phyloP scores from a whole-genome alignment of 2,888 invertebrate genomes.

The Zeuzera pyrina region DNA sequence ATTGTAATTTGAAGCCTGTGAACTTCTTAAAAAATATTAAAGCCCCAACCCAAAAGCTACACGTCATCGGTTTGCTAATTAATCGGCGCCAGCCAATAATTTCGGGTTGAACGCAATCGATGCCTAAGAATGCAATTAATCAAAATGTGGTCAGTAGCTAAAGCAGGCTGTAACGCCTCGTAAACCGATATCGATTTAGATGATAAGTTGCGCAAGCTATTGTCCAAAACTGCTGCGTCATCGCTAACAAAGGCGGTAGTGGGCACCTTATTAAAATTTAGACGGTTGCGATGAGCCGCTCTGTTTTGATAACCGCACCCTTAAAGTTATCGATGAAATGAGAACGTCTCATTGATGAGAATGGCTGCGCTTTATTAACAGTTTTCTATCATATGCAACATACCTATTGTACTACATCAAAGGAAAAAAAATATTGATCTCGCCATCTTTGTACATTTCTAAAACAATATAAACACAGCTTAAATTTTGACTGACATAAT shows the following conservation, averaged over 20 bases:
- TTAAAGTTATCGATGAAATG: conserved; percentile 37
- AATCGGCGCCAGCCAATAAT: conserved; percentile 64
- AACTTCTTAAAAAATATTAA: conserved; percentile 35
- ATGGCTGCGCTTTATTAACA: conserved; percentile 46
- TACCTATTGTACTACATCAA: background rate
- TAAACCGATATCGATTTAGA: conserved; percentile 70
- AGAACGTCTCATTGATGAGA: conserved; percentile 37
- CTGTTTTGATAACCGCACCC: conserved; percentile 67
- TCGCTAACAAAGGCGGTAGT: conserved; percentile 66
- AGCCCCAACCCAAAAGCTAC: conserved; percentile 34
- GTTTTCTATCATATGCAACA: conserved; percentile 18
- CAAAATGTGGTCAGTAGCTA: conserved; percentile 70
- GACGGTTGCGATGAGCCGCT: conserved; percentile 60
- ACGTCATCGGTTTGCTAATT: conserved; percentile 60
- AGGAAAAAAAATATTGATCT: conserved; percentile 16
- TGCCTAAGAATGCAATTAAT: conserved; percentile 64
- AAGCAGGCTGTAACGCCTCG: conserved; percentile 66
- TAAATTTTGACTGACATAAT: too few species aligned
- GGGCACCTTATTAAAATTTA: conserved; percentile 72
- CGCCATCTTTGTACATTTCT: too few species aligned
- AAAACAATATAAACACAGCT: too few species aligned
- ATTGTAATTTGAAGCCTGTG: background rate
- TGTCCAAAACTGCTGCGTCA: conserved; percentile 63
- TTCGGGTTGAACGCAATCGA: conserved; percentile 28
- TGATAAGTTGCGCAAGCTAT: conserved; percentile 70